A percentile compares a stretch with the other conserved stretches of the same genome.
Evolutionary conservation across 1,140 invertebrate genomes (phyloP).

Genomic region (Papilio xuthus): DNA sequence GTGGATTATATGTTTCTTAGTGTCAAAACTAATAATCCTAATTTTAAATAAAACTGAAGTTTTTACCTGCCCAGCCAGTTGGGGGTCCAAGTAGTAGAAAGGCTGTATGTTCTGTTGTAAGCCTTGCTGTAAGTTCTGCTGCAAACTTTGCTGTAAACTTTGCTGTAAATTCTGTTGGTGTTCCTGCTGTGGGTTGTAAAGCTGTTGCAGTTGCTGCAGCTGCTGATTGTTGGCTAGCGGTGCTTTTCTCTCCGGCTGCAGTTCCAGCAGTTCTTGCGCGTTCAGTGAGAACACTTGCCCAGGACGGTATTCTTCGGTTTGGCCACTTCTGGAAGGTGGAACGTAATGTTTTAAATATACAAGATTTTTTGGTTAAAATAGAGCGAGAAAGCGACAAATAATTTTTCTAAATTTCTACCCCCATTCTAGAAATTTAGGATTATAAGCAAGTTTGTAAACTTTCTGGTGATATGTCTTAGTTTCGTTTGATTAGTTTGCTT

Average conservation of each 20-base stretch:
- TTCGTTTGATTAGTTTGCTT: too few species aligned
- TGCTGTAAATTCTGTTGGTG: conserved; percentile 62
- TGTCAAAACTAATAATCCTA: too few species aligned
- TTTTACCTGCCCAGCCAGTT: conserved; percentile 61
- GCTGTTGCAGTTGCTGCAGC: conserved; percentile 64
- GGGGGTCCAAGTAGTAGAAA: conserved; percentile 67
- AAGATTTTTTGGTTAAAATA: not conserved
- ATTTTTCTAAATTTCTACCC: too few species aligned
- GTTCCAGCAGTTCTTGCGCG: conserved; percentile 66
- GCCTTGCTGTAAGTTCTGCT: conserved; percentile 54
- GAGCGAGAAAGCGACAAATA: not conserved
- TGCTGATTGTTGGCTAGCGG: conserved; percentile 58
- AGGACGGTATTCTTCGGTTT: conserved; percentile 64
- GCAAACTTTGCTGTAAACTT: conserved; percentile 59
- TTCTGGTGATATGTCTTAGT: too few species aligned
- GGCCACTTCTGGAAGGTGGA: conserved; percentile 46
- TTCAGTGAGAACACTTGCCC: conserved; percentile 74
- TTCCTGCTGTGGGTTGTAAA: conserved; percentile 63
- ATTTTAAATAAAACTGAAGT: not conserved
- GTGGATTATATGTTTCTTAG: too few species aligned
- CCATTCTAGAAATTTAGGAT: too few species aligned
- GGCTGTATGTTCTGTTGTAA: conserved; percentile 62
- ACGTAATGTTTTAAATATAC: not conserved
- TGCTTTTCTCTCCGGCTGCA: conserved; percentile 73
- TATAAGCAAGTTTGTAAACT: too few species aligned